Evolutionary conservation across 2,113 vertebrate genomes (phyloP), one percentile per base, ranked within the genome.

Genomic region (Erpornis zantholeuca): DNA sequence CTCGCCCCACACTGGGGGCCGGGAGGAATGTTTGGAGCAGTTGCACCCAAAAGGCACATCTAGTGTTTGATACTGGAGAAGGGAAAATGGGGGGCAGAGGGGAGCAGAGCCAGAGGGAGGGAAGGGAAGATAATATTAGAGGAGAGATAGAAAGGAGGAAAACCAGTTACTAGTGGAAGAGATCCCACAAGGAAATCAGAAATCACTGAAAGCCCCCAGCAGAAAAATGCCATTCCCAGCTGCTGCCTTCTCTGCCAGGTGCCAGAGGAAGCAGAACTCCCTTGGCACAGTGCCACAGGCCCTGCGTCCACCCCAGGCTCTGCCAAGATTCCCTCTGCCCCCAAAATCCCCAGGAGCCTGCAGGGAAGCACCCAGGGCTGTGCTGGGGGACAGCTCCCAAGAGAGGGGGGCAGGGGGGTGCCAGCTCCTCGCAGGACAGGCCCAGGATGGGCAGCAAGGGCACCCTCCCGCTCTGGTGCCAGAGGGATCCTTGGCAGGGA

Each of bases 361-460:
- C 44, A 40, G 77, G 45, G 53, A 45, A 68, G 79, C 25, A 47
- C 5, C 6, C 2, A 1, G 7, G 28, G 38, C 20, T 60, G 20
- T 2, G 4, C 53, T 89, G n/a, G n/a, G 38, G 21, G 33, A 42
- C 5, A 7, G 40, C 49, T 24, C 9, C 50, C 14, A 27, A 1
- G 2, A 64, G 35, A 44, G 49, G 7, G 20, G 44, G 38, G 33
- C 18, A 69, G 44, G 24, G 35, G 12, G n/a, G 33, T 8, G 20
- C 57, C 10, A 45, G 22, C 35, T 85, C 40, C 23, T n/a, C 0
- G 0, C 6, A 29, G 53, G 36, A 38, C 52, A 75, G 17, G 27
- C 12, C 10, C 2, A 1, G 19, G 29, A 9, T 13, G 45, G 16
- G 72, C 57, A 47, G 49, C 11, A 18, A 36, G 47, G 47, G 64